Conservation (phyloP, 2,797 vertebrate species). For the Pteronotus mesoamericanus region DNA sequence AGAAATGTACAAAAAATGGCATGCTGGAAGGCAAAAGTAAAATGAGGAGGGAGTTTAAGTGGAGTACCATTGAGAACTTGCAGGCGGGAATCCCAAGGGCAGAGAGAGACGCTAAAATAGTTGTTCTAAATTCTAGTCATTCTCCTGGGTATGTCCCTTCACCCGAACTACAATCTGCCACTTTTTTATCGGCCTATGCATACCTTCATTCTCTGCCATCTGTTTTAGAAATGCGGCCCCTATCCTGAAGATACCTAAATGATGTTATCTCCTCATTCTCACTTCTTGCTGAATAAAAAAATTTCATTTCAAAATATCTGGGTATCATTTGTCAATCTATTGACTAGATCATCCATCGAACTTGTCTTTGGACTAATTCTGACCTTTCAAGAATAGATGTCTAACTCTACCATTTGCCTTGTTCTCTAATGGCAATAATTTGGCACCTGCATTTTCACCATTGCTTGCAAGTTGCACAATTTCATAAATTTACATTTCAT, state of each 20-base stretch:
- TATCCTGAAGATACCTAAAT: not conserved
- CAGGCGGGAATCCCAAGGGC: not conserved
- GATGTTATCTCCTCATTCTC: not conserved
- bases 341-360: not conserved
- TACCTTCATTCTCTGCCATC: not conserved
- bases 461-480: not conserved
- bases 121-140: not conserved
- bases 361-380: not conserved
- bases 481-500: not conserved
- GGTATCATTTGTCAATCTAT: not conserved
- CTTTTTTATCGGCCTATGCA: not conserved
- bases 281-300: not conserved
- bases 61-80: not conserved
- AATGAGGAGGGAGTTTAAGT: not conserved
- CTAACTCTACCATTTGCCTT: not conserved
- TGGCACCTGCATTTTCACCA: not conserved
- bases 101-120: not conserved
- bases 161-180: conserved; percentile 17
- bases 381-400: conserved; percentile 14
- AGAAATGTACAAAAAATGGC: not conserved
- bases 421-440: not conserved
- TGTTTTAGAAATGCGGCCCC: conserved; percentile 7
- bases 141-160: not conserved
- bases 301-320: not conserved
- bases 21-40: not conserved